A percentile compares a stretch with the other conserved stretches of the same genome.
Conservation (phyloP, 2,888 invertebrate species). For the Cataglyphis livida region DNA sequence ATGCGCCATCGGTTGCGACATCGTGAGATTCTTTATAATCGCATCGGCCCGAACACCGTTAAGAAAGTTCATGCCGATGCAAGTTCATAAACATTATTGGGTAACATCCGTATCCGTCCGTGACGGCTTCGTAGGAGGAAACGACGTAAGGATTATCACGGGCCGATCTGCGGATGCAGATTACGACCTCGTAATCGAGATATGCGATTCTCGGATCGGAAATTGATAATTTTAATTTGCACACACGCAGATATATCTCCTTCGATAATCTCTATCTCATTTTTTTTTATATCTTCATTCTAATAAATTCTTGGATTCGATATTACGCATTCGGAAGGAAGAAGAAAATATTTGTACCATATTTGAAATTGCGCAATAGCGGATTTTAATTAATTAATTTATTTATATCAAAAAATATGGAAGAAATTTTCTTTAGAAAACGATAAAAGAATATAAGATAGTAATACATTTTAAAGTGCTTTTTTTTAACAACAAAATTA, state of each 20-base stretch:
- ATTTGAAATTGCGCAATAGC: background rate
- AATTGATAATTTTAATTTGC: background rate
- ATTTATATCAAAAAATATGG: background rate
- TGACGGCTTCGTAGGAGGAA: conserved; percentile 28
- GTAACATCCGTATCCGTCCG: conserved; percentile 46
- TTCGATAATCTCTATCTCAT: background rate
- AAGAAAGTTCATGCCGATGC: conserved; percentile 43
- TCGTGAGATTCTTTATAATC: conserved; percentile 41
- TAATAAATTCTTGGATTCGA: background rate
- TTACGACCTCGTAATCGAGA: conserved; percentile 29
- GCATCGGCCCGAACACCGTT: conserved; percentile 57
- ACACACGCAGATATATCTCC: background rate
- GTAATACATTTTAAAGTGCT: too few species aligned
- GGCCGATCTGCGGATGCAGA: conserved; percentile 19
- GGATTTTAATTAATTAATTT: background rate
- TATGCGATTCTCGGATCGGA: conserved; percentile 8
- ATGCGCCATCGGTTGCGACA: conserved; percentile 49
- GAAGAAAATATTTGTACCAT: background rate
- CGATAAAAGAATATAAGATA: too few species aligned
- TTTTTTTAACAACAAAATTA: too few species aligned
- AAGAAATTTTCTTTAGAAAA: too few species aligned
- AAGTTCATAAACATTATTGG: conserved; percentile 47
- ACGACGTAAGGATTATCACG: conserved; percentile 24
- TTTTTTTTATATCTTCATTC: background rate
- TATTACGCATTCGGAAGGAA: background rate